Base-by-base conservation (phyloP, 92 coral and sea anemone genomes). In the Virgularia gustaviana region DNA sequence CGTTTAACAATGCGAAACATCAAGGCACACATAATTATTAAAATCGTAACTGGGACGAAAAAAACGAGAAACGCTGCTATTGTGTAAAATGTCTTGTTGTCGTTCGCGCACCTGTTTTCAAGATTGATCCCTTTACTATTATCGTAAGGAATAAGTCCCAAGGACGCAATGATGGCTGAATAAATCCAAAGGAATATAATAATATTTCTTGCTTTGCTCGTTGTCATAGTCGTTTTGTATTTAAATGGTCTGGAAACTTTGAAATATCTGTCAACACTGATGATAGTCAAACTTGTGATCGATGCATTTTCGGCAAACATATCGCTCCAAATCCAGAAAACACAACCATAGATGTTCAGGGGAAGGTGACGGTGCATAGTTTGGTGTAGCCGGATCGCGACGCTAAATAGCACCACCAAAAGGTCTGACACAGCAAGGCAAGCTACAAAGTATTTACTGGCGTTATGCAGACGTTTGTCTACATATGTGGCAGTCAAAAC, bases 101-200 rank as follows among this genome's bases (percentile, higher is more conserved):
- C 80, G 67, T 59, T 75, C 47, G 49, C 12, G 35, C 80, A 75
- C 10, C 1, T 36, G 36, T 36, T 55, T 2, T 20, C 23, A 61
- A 54, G 29, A 36, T 52, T 57, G 31, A 45, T 63, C 33, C 80
- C 80, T 36, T 63, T 62, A 36, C 54, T 30, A 39, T 37, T 63
- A 25, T 45, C 18, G 57, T 61, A 75, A 18, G 80, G 61, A 34
- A 65, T 34, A 32, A 75, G 33, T 3, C 80, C 72, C 61, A 75
- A 51, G 19, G 33, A 61, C 11, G 80, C 72, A 36, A 65, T 8
- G 87, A 94, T 34, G 80, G 90, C 36, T 51, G 96, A 47, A 77
- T 94, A 54, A 85, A 83, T 18, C 99, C 99, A 11, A 73, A 83
- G 62, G 56, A 67, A 13, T 67, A 89, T 20, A 60, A 86, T 36